A percentile compares a stretch with the other conserved stretches of the same genome.
phyloP scores from a whole-genome alignment of 23 tunicate genomes.

The Oikopleura vanhoeffeni region DNA sequence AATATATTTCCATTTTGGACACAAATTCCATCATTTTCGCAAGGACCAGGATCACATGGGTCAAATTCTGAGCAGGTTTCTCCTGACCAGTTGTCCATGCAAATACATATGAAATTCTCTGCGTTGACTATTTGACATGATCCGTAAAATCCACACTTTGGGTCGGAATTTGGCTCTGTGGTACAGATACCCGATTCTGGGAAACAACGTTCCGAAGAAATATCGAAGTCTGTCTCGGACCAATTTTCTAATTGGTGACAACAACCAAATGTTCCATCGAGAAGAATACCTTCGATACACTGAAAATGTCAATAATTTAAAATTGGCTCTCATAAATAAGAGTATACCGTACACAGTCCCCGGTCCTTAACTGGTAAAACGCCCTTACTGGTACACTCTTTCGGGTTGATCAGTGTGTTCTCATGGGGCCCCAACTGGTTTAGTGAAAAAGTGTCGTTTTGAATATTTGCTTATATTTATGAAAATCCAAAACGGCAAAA shows the following conservation, averaged over 20 bases:
- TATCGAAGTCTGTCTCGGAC: neutral
- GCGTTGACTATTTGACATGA: neutral
- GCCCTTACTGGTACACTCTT: too few relatives aligned
- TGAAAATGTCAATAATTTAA: too few relatives aligned
- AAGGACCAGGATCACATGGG: conserved; percentile 66
- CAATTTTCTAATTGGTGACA: neutral
- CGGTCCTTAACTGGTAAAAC: too few relatives aligned
- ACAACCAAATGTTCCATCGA: neutral
- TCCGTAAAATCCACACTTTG: neutral
- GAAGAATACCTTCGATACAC: neutral
- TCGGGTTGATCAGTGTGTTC: too few relatives aligned
- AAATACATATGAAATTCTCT: neutral
- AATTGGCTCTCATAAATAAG: too few relatives aligned
- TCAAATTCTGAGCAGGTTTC: conserved; percentile 20
- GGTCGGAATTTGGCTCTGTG: neutral
- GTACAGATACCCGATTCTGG: neutral
- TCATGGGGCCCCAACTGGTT: too few relatives aligned
- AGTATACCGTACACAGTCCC: too few relatives aligned
- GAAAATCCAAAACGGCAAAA: too few relatives aligned
- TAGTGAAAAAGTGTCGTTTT: too few relatives aligned
- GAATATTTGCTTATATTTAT: too few relatives aligned
- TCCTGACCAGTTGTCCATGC: neutral
- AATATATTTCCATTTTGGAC: too few relatives aligned
- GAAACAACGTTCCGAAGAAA: neutral
- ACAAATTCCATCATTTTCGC: conserved; percentile 43